Percentiles rank a stretch among this genome's conserved stretches.
These are phyloP conservation scores for Morphnarchus princeps DNA, from an alignment of 2,113 vertebrate species.

Conservation along the genomic window DNA sequence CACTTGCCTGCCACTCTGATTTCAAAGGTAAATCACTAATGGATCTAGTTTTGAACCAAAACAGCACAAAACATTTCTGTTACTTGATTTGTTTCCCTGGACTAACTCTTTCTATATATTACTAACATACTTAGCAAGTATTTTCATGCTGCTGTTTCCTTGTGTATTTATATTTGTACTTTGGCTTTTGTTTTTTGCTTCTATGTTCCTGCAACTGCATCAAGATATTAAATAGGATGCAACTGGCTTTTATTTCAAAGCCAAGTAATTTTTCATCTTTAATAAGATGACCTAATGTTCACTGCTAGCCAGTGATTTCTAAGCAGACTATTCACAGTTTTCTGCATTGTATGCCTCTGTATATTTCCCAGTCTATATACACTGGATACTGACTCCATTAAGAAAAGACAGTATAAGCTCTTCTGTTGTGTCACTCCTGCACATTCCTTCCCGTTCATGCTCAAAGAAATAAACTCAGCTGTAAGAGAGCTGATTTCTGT, in stretches of 20 bases:
- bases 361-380: conserved; percentile 29
- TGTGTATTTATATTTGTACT: neutral
- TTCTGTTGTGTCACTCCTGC: neutral
- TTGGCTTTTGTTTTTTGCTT: neutral
- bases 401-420: conserved; percentile 10
- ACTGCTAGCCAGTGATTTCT: neutral
- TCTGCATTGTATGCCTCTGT: neutral
- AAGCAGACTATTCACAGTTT: neutral
- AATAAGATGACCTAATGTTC: conserved; percentile 14
- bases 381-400: neutral
- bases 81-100: neutral
- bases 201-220: neutral
- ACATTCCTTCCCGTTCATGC: neutral
- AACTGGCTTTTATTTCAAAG: conserved; percentile 1
- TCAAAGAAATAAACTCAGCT: conserved; percentile 9
- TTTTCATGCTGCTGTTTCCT: neutral
- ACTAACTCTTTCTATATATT: neutral
- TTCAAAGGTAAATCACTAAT: neutral
- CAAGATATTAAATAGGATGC: neutral
- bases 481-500: neutral
- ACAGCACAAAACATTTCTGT: neutral
- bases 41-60: neutral
- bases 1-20: neutral
- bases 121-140: neutral
- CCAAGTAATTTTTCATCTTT: neutral